phyloP scores from a whole-genome alignment of 2,113 vertebrate species.

The Austrofundulus limnaeus region DNA sequence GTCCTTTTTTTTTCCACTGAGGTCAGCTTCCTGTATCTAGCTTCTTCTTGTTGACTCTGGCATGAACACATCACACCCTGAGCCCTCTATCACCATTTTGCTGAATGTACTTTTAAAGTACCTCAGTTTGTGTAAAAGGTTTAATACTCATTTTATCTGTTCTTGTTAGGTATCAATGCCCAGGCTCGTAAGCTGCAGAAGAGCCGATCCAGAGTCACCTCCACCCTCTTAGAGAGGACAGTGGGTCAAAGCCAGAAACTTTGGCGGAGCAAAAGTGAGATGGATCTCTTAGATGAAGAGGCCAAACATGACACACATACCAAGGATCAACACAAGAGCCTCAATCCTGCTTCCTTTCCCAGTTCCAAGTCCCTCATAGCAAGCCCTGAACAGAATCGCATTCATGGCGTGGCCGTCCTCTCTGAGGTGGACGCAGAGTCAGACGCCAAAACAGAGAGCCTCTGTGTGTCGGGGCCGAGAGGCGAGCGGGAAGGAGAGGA shows the following conservation, averaged over 20 bases:
- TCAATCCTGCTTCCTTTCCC: constrained; percentile 9
- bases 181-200: constrained; percentile 85
- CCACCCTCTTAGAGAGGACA: constrained; percentile 64
- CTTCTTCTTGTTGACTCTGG: constrained; percentile 68
- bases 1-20: constrained; percentile 58
- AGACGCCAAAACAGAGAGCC: constrained; percentile 58
- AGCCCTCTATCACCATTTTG: constrained; percentile 10
- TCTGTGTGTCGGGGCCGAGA: constrained; percentile 45
- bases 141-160: constrained; percentile 2
- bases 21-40: constrained; percentile 64
- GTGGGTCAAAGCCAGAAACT: constrained; percentile 48
- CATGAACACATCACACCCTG: constrained; percentile 24
- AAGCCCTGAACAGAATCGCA: constrained; percentile 38
- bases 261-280: constrained; percentile 78
- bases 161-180: constrained; percentile 79
- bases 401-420: constrained; percentile 5
- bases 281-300: constrained; percentile 67
- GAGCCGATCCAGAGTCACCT: constrained; percentile 79
- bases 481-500: constrained; percentile 65
- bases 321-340: constrained; percentile 13
- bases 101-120: constrained; percentile 23
- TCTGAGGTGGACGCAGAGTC: constrained; percentile 22
- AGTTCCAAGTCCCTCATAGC: not conserved
- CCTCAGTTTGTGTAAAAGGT: constrained; percentile 14
- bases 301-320: constrained; percentile 5